These are phyloP conservation scores for Drosophila dunni DNA, from an alignment of 1,140 invertebrate species.

Conservation along the genomic window DNA sequence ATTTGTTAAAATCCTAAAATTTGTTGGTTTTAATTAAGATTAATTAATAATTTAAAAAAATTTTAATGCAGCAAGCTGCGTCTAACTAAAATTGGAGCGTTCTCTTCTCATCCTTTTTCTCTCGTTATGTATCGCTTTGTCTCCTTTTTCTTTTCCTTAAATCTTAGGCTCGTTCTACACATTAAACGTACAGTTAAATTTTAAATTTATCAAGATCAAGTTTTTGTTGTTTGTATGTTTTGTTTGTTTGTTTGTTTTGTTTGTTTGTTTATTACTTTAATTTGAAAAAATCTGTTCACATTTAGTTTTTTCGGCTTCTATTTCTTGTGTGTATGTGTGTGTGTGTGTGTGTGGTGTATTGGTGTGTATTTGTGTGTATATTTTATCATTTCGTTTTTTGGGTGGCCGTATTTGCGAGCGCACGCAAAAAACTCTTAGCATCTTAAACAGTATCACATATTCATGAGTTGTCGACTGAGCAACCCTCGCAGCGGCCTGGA, in stretches of 20 bases:
- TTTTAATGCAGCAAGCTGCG: conserved; percentile 75
- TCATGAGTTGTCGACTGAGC: conserved; percentile 80
- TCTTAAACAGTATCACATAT: conserved; percentile 84
- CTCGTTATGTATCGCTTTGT: conserved; percentile 24
- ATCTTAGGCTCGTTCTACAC: conserved; percentile 23
- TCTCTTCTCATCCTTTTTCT: conserved; percentile 8
- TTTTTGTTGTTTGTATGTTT: conserved; percentile 58
- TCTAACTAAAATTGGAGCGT: conserved; percentile 82
- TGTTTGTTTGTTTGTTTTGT: conserved; percentile 34
- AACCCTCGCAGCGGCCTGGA: conserved; percentile 54
- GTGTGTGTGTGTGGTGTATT: conserved; percentile 15
- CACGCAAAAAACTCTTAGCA: conserved; percentile 73
- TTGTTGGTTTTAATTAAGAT: conserved; percentile 83
- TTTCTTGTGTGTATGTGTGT: conserved; percentile 43
- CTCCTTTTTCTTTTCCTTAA: conserved; percentile 23
- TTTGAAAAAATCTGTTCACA: conserved; percentile 78
- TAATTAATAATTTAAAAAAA: conserved; percentile 83
- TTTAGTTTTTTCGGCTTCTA: conserved; percentile 44
- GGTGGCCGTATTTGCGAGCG: conserved; percentile 43
- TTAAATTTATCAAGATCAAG: conserved; percentile 80
- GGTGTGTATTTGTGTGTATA: conserved; percentile 45
- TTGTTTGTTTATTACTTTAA: conserved; percentile 57
- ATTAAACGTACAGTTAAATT: conserved; percentile 66
- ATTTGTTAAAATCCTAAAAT: conserved; percentile 84
- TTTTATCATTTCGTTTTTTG: conserved; percentile 67